Evolutionary conservation across 1,140 invertebrate species (phyloP).

Genomic region (Drosophila persimilis): DNA sequence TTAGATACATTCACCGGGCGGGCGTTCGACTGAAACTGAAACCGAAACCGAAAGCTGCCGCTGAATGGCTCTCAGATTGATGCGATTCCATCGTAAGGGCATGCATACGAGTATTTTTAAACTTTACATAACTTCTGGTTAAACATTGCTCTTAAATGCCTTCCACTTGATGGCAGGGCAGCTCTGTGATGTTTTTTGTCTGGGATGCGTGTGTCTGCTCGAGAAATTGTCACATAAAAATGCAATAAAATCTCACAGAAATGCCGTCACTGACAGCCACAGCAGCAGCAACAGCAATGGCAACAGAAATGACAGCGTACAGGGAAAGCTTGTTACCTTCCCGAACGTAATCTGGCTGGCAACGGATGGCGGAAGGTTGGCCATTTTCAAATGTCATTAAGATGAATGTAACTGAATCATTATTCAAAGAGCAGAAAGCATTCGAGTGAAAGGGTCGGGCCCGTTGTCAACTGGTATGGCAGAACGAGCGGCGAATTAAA

Average conservation of each 20-base stretch:
- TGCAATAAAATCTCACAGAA: constrained; percentile 73
- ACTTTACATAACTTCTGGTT: constrained; percentile 55
- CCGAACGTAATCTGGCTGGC: constrained; percentile 61
- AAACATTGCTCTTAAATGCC: constrained; percentile 9
- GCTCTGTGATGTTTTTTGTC: constrained; percentile 1
- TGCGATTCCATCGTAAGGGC: constrained; percentile 23
- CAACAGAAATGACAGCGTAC: constrained; percentile 1
- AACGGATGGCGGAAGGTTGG: constrained; percentile 27
- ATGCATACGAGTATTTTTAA: constrained; percentile 22
- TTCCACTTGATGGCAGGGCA: too few relatives aligned
- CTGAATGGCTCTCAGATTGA: constrained; percentile 12
- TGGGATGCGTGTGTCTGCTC: constrained; percentile 16
- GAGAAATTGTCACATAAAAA: constrained; percentile 77
- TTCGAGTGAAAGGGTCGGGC: constrained; percentile 52
- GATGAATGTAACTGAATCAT: constrained; percentile 70
- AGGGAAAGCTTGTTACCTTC: constrained; percentile 76
- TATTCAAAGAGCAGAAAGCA: constrained; percentile 42
- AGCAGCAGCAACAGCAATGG: not conserved
- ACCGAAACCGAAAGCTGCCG: constrained; percentile 66
- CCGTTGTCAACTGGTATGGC: not conserved
- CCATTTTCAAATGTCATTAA: constrained; percentile 70
- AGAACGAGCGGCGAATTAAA: constrained; percentile 16
- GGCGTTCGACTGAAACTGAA: constrained; percentile 28
- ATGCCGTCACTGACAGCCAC: constrained; percentile 50
- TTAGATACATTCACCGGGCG: constrained; percentile 56